Evolutionary conservation across 2,888 invertebrate species (phyloP).

Genomic region (Archips crataeganus): DNA sequence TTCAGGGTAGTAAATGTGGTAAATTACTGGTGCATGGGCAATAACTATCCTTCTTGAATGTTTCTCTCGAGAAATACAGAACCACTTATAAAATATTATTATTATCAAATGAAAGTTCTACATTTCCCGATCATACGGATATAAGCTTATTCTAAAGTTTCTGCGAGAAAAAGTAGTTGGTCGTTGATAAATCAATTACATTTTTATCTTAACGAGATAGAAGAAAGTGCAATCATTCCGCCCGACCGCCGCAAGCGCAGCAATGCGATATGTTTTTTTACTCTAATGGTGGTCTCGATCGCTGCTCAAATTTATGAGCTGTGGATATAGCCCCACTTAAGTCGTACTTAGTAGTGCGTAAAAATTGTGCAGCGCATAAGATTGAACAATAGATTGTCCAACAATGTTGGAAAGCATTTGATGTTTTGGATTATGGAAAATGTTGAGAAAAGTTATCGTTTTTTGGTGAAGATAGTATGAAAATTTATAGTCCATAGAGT

Average conservation of each 20-base stretch:
- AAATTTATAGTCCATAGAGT: too few species aligned
- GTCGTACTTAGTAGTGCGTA: slow-evolving; percentile 45
- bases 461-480: too few species aligned
- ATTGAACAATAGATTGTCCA: not conserved
- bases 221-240: slow-evolving; percentile 53
- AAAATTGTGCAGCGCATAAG: slow-evolving; percentile 26
- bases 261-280: slow-evolving; percentile 50
- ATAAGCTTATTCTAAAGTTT: too few species aligned
- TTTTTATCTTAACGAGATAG: slow-evolving; percentile 25
- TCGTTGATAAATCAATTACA: slow-evolving; percentile 25
- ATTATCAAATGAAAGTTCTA: too few species aligned
- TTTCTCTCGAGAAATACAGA: too few species aligned
- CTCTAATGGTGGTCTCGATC: slow-evolving; percentile 58
- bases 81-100: too few species aligned
- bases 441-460: too few species aligned
- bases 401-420: not conserved
- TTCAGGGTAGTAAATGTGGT: too few species aligned
- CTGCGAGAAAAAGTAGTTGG: too few species aligned
- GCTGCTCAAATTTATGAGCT: slow-evolving; percentile 59
- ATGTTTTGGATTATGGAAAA: not conserved
- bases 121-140: too few species aligned
- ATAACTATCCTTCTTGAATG: too few species aligned
- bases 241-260: slow-evolving; percentile 53
- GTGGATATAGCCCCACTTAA: slow-evolving; percentile 49
- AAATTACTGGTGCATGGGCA: too few species aligned